Base-by-base conservation (phyloP, 2,113 vertebrate species). In the Pholis gunnellus region DNA sequence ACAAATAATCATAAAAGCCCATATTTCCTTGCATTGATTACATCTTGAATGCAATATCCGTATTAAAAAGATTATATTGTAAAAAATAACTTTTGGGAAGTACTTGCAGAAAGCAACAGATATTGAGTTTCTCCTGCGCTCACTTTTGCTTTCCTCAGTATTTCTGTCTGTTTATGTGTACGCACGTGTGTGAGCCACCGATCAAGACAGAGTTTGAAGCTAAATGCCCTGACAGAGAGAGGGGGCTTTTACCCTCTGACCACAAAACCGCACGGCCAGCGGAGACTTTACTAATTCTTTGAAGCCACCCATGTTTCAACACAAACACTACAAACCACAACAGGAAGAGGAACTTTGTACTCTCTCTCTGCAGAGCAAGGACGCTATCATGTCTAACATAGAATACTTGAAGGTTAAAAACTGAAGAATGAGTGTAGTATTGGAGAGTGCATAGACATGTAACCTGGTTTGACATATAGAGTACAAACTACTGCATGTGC, bases 311-410 rank as follows among this genome's bases (percentile, higher is more conserved):
- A 22, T 38, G 48, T 81, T 84, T 84, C 67, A 72, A 54, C 65
- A 78, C 48, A 54, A 75, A 72, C 75, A 65, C 57, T 15, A 36
- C 29, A 63, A 80, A 82, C 20, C 76, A 61, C 25, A 72, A 72
- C 34, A 59, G 34, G 68, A 77, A 71, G 27, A 15, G 65, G 81
- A 87, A 82, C 83, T 86, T 84, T 89, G 85, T 14, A 82, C 89
- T 69, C 52, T 78, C 44, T 65, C 44, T 34, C 34, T 65, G 38
- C 56, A 63, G 57, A 68, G 65, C 20, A 50, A 56, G 38, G 73
- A 72, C 15, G 50, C 54, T n/a, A 2, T 59, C 31, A 25, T 70
- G 34, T 75, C 31, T 42, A 25, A 74, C 46, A 63, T 22, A 56
- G 4, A 27, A 42, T 44, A 72, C 17, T 67, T 25, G 36, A 29